Base-by-base conservation (phyloP, 2,888 invertebrate species). In the Pandemis corylana region DNA sequence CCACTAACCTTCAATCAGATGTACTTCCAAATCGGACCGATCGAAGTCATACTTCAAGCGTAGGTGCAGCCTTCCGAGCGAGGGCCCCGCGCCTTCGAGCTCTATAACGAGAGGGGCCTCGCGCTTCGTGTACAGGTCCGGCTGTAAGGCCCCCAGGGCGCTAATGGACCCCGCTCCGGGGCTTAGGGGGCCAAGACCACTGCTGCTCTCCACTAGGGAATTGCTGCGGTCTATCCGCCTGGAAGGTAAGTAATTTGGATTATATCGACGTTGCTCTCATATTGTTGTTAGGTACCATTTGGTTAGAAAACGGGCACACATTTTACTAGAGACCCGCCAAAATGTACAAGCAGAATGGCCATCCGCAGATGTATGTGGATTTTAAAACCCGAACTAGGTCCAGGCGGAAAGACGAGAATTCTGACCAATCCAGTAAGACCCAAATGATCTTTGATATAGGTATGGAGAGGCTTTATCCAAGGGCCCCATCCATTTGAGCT, bases 41-140 rank as follows among this genome's bases (percentile, higher is more conserved):
- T 98, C 97, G 85, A 98, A 98, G 91, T 98, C 98, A 85, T 98
- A 98, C 83, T 97, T 97, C 73, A 98, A 94, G 71, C 98, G 95
- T 80, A 98, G 95, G 86, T 98, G 98, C 78, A 98, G 95, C 76
- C 97, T 95, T 51, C 98, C 98, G 64, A 98, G 95, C 53, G 96
- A 96, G 5, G 96, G 96, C 7, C 97, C 97, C 72, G 95, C 94
- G 51, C 94, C 95, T 75, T 95, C 94, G 78, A 95, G 87, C 72
- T 96, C 96, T 82, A 97, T 95, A 85, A 97, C 96, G 64, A 98
- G 91, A 0, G 97, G 97, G 2, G 97, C 97, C 84, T 97, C 97
- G 75, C 96, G 95, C 82, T 97, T 96, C 20, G 97, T 96, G 90
- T 98, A 98, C 56, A 98, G 95, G 89, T 98, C 98, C 0, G 98